phyloP scores from a whole-genome alignment of 2,797 vertebrate species.

The Gobio occitaniae region DNA sequence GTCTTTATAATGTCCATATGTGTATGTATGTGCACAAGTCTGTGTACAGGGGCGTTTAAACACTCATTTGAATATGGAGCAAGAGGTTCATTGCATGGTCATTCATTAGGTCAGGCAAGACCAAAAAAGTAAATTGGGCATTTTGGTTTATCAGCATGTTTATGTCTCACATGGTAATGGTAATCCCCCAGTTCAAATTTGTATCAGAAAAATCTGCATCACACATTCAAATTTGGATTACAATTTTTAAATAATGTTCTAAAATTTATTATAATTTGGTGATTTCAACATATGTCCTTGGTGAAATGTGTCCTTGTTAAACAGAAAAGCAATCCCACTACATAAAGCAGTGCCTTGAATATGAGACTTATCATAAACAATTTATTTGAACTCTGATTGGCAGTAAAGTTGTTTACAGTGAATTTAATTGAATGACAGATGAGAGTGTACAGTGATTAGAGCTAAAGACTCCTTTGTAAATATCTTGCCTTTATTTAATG shows the following conservation, averaged over 20 bases:
- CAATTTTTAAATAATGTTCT: background rate
- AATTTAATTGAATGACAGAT: background rate
- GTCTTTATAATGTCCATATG: background rate
- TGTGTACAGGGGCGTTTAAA: background rate
- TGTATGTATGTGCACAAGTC: background rate
- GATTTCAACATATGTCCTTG: background rate
- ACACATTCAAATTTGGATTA: background rate
- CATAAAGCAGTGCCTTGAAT: background rate
- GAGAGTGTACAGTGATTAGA: background rate
- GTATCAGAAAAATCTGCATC: background rate
- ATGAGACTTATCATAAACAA: background rate
- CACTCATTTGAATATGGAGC: background rate
- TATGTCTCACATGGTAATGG: background rate
- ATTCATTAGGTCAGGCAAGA: background rate
- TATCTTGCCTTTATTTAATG: conserved; percentile 24
- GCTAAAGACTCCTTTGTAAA: background rate
- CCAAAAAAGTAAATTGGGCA: background rate
- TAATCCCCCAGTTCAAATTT: background rate
- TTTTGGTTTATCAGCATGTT: background rate
- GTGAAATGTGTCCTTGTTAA: background rate
- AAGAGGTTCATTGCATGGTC: background rate
- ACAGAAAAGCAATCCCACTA: background rate
- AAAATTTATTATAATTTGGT: background rate
- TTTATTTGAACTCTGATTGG: background rate
- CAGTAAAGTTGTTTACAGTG: background rate